These are phyloP conservation scores for Puma concolor DNA, from an alignment of 2,113 vertebrate species.

Conservation along the genomic window DNA sequence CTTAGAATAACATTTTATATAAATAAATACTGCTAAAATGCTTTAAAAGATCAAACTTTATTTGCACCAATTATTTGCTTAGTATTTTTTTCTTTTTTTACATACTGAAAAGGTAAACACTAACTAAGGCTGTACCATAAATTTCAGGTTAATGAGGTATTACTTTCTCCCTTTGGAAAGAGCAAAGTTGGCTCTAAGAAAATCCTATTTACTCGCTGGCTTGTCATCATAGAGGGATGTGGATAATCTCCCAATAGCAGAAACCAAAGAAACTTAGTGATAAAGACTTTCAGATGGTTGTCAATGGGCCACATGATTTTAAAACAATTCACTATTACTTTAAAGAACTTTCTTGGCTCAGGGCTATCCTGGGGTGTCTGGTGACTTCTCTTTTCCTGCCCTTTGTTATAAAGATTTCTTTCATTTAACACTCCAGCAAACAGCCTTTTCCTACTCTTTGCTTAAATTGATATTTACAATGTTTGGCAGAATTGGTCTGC, in stretches of 20 bases:
- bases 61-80: constrained; percentile 46
- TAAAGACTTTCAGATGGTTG: not conserved
- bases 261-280: constrained; percentile 6
- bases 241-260: not conserved
- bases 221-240: not conserved
- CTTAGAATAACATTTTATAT: constrained; percentile 40
- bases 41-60: constrained; percentile 58
- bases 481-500: not conserved
- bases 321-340: constrained; percentile 23
- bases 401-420: not conserved
- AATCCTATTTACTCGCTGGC: not conserved
- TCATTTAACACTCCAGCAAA: too few relatives aligned
- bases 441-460: not conserved
- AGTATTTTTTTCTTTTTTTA: not conserved
- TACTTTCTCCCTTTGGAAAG: constrained; percentile 37
- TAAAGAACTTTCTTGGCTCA: constrained; percentile 7
- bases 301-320: not conserved
- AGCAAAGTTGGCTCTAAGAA: not conserved
- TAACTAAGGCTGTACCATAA: constrained; percentile 35
- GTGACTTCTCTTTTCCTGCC: not conserved
- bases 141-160: constrained; percentile 59
- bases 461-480: not conserved
- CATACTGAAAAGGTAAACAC: constrained; percentile 43
- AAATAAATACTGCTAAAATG: constrained; percentile 57
- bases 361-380: not conserved